These are phyloP conservation scores for Neoseiulus cucumeris DNA, from an alignment of 1,140 invertebrate genomes.

Conservation along the genomic window DNA sequence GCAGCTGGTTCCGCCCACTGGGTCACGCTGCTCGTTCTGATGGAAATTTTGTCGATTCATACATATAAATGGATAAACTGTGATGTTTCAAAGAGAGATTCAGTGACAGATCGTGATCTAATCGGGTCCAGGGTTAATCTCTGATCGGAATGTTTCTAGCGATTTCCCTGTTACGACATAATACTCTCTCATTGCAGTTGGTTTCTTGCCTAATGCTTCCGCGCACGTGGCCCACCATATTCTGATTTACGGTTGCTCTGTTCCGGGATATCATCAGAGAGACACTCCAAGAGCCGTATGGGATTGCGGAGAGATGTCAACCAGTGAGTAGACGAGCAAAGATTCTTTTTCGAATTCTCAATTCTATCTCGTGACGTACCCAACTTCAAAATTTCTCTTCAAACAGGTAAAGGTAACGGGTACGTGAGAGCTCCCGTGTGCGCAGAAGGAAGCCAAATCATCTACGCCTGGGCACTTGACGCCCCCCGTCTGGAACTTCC, in stretches of 20 bases:
- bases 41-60: no score
- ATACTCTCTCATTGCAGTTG: slow-evolving; percentile 39
- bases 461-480: slow-evolving; percentile 93
- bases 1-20: no score
- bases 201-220: slow-evolving; percentile 77
- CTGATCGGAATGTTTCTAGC: no score
- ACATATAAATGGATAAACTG: no score
- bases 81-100: no score
- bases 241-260: slow-evolving; percentile 73
- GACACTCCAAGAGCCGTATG: slow-evolving; percentile 39
- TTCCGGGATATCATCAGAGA: slow-evolving; percentile 50
- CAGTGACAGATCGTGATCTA: no score
- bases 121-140: no score
- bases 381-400: not conserved
- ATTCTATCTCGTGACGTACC: not conserved
- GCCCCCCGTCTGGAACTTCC: slow-evolving; percentile 67
- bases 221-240: slow-evolving; percentile 86
- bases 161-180: not conserved
- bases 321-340: not conserved
- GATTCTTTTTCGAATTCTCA: not conserved
- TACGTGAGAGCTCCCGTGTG: slow-evolving; percentile 24
- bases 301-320: slow-evolving; percentile 77
- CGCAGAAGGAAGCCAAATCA: slow-evolving; percentile 38
- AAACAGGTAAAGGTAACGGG: slow-evolving; percentile 14
- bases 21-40: no score